Evolutionary conservation across 2,113 vertebrate genomes (phyloP).

Genomic region (Typhlomys cinereus): DNA sequence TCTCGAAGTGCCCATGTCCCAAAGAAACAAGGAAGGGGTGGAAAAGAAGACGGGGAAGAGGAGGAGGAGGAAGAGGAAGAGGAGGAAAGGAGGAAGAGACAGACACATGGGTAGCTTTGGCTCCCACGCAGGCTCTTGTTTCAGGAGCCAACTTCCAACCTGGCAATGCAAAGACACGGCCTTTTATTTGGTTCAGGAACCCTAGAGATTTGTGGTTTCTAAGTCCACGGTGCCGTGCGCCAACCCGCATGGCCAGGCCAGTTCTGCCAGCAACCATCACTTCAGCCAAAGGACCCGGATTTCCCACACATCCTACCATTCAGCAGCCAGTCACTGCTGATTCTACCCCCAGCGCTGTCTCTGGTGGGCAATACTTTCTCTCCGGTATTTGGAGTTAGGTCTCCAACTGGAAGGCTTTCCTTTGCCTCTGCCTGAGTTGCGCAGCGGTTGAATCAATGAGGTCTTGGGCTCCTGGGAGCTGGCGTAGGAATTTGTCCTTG

Average conservation of each 20-base stretch:
- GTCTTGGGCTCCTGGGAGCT: conserved; percentile 22
- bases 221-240: conserved; percentile 14
- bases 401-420: conserved; percentile 51
- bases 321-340: conserved; percentile 17
- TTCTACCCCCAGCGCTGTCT: conserved; percentile 47
- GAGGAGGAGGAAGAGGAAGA: not conserved
- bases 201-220: conserved; percentile 59
- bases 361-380: conserved; percentile 30
- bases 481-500: not conserved
- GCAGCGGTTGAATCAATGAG: conserved; percentile 34
- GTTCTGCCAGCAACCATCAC: not conserved
- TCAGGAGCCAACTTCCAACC: not conserved
- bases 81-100: not conserved
- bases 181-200: conserved; percentile 49
- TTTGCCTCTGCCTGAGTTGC: conserved; percentile 22
- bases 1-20: not conserved
- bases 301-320: conserved; percentile 46
- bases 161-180: not conserved
- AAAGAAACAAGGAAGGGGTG: not conserved
- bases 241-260: conserved; percentile 55
- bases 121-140: not conserved
- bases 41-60: not conserved
- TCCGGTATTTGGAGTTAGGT: conserved; percentile 19
- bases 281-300: conserved; percentile 22
- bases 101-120: not conserved